Evolutionary conservation across 2,888 invertebrate genomes (phyloP), one percentile per base, ranked within the genome.

Genomic region (Ophion slaviceki): DNA sequence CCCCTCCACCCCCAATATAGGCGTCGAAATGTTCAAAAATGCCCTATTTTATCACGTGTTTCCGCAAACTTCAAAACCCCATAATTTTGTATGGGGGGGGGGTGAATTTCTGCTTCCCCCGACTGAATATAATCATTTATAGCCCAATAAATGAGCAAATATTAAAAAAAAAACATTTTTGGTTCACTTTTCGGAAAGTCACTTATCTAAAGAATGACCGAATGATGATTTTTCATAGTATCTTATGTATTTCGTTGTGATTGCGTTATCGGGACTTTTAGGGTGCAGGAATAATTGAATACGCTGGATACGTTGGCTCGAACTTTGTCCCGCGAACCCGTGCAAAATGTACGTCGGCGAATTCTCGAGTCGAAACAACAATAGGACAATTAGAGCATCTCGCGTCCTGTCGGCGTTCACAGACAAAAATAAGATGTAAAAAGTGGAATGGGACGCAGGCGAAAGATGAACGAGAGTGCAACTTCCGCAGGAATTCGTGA

Each of bases 341-440:
- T 80, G 78, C 47, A 14, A 72, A 68, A 47, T 57, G 28, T 75
- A 40, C 40, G 70, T 74, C 40, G 28, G 32, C 53, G 78, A 64
- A 61, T 76, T 76, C n/a, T 71, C 82, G 24, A 47, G 59, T 14
- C 28, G 11, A 45, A 59, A 68, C 47, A 77, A 86, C 76, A 86
- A 86, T 86, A 68, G 82, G 80, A 86, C 85, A 86, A 86, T 86
- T 86, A 86, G 85, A 72, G 61, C 64, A 74, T 80, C 59, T n/a
- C 32, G n/a, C 62, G 57, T 45, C 14, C 40, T 66, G 47, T 75
- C 10, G 45, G 45, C 17, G 67, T 36, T 4, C 59, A 74, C 67
- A 45, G 67, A 67, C 64, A 74, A 28, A 66, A 74, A 74, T 45
- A 28, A 72, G 72, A 45, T 40, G 45, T 80, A 78, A 53, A 61